phyloP scores from a whole-genome alignment of 2,113 vertebrate genomes.

The Albula glossodonta region DNA sequence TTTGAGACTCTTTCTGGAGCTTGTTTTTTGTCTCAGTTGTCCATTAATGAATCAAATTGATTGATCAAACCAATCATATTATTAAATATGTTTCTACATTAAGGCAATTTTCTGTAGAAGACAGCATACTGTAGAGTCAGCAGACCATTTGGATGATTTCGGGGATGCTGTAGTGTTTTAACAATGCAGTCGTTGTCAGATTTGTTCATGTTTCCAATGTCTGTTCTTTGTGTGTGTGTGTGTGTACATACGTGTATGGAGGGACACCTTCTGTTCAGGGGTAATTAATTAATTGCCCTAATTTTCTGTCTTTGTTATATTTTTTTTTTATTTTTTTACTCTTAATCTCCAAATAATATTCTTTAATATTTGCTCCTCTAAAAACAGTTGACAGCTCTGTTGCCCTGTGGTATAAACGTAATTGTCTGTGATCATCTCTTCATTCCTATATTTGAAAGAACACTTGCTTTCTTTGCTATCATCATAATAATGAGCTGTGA shows the following conservation, averaged over 20 bases:
- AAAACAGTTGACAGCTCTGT: neutral
- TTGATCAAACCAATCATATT: too few relatives aligned
- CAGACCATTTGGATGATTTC: neutral
- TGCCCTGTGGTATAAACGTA: neutral
- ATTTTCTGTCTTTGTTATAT: too few relatives aligned
- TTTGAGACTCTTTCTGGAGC: neutral
- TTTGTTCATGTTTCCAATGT: neutral
- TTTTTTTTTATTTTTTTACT: too few relatives aligned
- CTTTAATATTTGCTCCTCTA: neutral
- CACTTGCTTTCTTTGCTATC: neutral
- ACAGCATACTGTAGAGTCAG: neutral
- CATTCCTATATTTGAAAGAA: neutral
- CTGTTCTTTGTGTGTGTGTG: neutral
- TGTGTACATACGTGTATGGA: too few relatives aligned
- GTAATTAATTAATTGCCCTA: too few relatives aligned
- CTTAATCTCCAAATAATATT: neutral
- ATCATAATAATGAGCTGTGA: neutral
- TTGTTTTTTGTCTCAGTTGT: too few relatives aligned
- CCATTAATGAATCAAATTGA: too few relatives aligned
- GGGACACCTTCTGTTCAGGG: too few relatives aligned
- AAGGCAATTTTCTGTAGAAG: neutral
- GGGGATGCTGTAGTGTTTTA: neutral
- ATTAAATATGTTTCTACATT: neutral
- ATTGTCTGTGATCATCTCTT: conserved; percentile 2
- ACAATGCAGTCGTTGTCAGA: neutral